phyloP scores from a whole-genome alignment of 2,113 vertebrate species.

The Regulus satrapa region DNA sequence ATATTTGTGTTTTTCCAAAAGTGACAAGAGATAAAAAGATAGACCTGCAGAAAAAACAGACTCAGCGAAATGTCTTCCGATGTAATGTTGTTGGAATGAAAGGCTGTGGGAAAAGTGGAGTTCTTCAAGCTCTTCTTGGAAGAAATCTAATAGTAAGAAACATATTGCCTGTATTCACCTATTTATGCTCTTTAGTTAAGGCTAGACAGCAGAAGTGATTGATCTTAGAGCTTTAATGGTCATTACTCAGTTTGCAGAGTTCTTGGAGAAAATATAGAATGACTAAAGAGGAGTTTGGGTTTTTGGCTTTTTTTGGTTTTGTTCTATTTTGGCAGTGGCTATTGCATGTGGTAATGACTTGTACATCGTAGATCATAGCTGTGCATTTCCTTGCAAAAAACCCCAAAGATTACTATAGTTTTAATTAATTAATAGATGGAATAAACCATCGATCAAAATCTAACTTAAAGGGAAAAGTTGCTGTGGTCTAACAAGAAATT shows the following conservation, averaged over 20 bases:
- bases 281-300: neutral
- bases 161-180: neutral
- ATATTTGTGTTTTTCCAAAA: conserved; percentile 52
- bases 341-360: neutral
- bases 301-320: neutral
- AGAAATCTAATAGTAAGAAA: conserved; percentile 84
- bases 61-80: conserved; percentile 94
- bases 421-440: neutral
- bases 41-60: conserved; percentile 97
- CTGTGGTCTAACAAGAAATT: conserved; percentile 17
- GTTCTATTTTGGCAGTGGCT: neutral
- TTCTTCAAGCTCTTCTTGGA: conserved; percentile 92
- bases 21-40: conserved; percentile 98
- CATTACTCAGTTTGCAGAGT: neutral
- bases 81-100: conserved; percentile 90
- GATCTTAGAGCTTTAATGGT: neutral
- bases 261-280: neutral
- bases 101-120: conserved; percentile 88
- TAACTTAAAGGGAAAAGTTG: neutral
- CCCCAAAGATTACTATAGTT: neutral
- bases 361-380: neutral
- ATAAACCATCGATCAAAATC: neutral
- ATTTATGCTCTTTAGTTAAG: neutral
- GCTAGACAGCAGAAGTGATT: neutral
- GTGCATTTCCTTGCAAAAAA: neutral